Percentiles rank a stretch among this genome's conserved stretches.
Conservation (phyloP, 2,113 vertebrate genomes). For the Corydoras sp. region DNA sequence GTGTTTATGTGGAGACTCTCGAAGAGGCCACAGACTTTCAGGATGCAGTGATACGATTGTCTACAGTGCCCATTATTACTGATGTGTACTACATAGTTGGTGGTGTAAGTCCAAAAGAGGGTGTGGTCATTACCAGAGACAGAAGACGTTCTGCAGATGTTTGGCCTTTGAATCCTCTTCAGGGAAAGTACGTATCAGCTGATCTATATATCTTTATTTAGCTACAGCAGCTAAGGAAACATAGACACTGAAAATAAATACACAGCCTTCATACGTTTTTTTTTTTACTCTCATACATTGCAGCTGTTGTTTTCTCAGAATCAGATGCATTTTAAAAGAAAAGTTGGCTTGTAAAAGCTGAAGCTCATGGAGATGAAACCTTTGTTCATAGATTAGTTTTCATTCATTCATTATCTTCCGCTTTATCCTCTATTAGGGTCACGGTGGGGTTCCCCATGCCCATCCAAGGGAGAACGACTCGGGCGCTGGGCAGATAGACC, state of each 20-base stretch:
- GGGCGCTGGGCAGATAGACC: no score
- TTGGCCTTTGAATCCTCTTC: slow-evolving; percentile 78
- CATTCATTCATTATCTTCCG: no score
- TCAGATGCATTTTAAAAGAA: no score
- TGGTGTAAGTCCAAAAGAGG: slow-evolving; percentile 70
- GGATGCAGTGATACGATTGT: slow-evolving; percentile 71
- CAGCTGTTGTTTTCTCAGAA: no score
- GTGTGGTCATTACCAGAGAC: slow-evolving; percentile 82
- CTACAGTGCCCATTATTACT: slow-evolving; percentile 79
- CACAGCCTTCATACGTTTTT: no score
- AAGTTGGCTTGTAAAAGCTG: no score
- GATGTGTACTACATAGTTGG: slow-evolving; percentile 89
- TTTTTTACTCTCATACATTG: no score
- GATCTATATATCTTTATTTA: not conserved
- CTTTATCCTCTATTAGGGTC: no score
- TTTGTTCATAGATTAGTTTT: no score
- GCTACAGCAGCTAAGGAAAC: not conserved
- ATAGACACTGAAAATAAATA: not conserved
- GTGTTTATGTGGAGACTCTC: slow-evolving; percentile 55
- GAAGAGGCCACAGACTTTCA: slow-evolving; percentile 73
- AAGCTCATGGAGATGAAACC: no score
- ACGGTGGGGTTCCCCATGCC: no score
- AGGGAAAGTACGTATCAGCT: slow-evolving; percentile 69
- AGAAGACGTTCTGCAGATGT: slow-evolving; percentile 76
- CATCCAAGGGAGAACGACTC: no score